Evolutionary conservation across 37 sponge, comb jelly and placozoan species (phyloP).

Genomic region (Agelas oroides): DNA sequence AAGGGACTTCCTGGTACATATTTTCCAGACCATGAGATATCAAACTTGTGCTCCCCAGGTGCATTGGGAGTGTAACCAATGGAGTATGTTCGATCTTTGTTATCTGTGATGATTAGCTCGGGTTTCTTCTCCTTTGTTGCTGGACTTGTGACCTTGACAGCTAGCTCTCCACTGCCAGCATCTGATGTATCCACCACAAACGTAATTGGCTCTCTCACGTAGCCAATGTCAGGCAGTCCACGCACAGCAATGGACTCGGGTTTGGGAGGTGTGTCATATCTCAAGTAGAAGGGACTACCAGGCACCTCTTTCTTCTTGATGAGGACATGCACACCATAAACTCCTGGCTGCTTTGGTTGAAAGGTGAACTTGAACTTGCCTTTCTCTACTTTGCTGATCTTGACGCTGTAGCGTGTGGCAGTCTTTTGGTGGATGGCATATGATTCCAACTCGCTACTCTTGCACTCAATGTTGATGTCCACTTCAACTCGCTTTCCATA

Average conservation of each 20-base stretch:
- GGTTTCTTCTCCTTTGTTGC: conserved; percentile 24
- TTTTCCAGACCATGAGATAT: conserved; percentile 46
- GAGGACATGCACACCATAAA: conserved; percentile 46
- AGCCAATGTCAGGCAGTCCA: conserved; percentile 10
- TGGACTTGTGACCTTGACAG: conserved; percentile 6
- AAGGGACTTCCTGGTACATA: conserved; percentile 53
- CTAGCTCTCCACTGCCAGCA: conserved; percentile 39
- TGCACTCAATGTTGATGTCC: conserved; percentile 44
- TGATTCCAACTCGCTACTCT: conserved; percentile 47
- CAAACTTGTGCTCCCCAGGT: conserved; percentile 58
- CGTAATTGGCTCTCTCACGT: conserved; percentile 37
- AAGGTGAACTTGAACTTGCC: conserved; percentile 41
- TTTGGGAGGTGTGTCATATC: conserved; percentile 34
- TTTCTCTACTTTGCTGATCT: conserved; percentile 45
- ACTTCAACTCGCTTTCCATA: conserved; percentile 36
- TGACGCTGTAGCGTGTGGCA: conserved; percentile 47
- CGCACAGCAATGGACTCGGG: conserved; percentile 27
- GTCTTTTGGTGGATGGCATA: conserved; percentile 51
- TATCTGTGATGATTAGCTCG: conserved; percentile 16
- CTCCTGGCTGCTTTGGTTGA: conserved; percentile 53
- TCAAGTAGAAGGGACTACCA: conserved; percentile 64
- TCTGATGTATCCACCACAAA: conserved; percentile 44
- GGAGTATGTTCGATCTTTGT: conserved; percentile 54
- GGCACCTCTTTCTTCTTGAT: neutral
- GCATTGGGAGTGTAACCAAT: conserved; percentile 54